Conservation (phyloP, 2,797 vertebrate species). For the Ataeniobius toweri region DNA sequence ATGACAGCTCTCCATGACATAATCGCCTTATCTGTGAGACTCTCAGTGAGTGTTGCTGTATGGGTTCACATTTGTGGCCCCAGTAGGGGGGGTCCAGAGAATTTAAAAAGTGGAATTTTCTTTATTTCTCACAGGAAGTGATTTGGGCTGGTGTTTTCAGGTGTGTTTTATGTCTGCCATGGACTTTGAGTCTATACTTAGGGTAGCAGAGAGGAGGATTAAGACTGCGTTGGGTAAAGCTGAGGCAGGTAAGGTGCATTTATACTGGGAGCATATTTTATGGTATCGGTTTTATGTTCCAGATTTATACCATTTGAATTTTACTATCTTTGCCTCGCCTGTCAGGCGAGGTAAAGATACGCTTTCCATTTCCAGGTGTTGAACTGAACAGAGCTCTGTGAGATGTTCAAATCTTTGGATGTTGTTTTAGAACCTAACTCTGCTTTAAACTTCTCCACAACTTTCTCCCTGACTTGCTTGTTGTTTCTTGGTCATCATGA, state of each 20-base stretch:
- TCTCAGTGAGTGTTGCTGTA: conserved; percentile 10
- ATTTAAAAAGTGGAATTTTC: conserved; percentile 26
- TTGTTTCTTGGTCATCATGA: no score
- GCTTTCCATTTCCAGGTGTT: no score
- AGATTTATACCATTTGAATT: neutral
- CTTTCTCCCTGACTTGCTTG: no score
- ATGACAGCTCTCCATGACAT: conserved; percentile 63
- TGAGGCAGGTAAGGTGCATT: conserved; percentile 58
- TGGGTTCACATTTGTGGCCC: conserved; percentile 27
- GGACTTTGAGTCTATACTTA: conserved; percentile 71
- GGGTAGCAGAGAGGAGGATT: conserved; percentile 66
- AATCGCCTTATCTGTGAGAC: conserved; percentile 48
- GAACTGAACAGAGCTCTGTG: no score
- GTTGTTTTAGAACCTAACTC: no score
- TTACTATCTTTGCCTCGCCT: no score
- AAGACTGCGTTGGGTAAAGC: conserved; percentile 60
- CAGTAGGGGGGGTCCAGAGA: neutral
- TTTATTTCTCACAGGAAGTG: conserved; percentile 8
- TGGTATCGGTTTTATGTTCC: neutral
- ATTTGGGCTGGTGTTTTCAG: conserved; percentile 3
- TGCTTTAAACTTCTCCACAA: no score
- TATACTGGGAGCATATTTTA: neutral
- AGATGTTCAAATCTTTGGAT: no score
- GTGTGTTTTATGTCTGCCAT: conserved; percentile 41
- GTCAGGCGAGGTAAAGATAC: no score